Evolutionary conservation across 2,888 invertebrate genomes (phyloP).

Genomic region (Pelosia muscerda): DNA sequence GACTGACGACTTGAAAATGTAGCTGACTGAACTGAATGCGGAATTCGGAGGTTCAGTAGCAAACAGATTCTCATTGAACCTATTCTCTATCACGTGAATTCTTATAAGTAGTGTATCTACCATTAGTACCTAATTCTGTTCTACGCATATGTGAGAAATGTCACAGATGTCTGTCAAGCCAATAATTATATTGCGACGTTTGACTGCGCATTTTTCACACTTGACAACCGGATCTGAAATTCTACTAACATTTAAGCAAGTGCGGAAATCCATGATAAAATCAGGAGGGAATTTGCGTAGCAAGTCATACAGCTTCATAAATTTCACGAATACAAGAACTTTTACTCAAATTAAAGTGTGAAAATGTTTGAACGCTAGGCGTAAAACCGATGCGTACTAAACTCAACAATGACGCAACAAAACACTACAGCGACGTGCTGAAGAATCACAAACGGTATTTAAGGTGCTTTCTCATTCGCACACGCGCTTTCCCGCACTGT

Average conservation of each 20-base stretch:
- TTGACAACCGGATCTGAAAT: neutral
- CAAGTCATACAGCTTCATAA: neutral
- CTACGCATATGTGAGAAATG: neutral
- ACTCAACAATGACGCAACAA: constrained; percentile 12
- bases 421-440: constrained; percentile 7
- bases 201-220: neutral
- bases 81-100: too few species aligned
- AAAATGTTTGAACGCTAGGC: constrained; percentile 8
- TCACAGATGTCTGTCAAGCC: neutral
- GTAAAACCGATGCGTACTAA: constrained; percentile 6
- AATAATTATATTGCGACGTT: too few species aligned
- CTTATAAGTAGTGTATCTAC: too few species aligned
- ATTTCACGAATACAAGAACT: too few species aligned
- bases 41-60: too few species aligned
- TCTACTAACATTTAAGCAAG: neutral
- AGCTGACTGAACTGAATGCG: too few species aligned
- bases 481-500: neutral
- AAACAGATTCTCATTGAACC: too few species aligned
- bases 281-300: neutral
- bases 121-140: neutral
- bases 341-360: neutral
- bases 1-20: too few species aligned
- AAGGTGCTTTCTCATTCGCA: neutral
- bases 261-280: neutral
- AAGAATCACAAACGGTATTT: neutral